Conservation (phyloP, 37 sponge, comb jelly and placozoan species). For the Eunapius fragilis region DNA sequence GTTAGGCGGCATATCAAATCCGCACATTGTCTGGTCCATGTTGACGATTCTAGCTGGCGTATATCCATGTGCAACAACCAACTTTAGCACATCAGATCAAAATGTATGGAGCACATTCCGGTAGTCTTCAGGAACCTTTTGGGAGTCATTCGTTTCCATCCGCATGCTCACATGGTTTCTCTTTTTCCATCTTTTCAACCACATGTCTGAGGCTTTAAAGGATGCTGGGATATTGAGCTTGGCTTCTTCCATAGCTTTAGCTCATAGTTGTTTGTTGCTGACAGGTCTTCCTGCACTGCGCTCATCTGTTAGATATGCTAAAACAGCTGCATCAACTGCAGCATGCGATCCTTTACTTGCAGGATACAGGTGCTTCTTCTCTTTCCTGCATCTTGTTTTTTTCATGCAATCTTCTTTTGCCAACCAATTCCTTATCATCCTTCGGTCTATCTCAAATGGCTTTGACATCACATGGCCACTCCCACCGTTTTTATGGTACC, state of each 20-base stretch:
- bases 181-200: slow-evolving; percentile 27
- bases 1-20: slow-evolving; percentile 30
- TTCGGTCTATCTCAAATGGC: slow-evolving; percentile 20
- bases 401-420: slow-evolving; percentile 11
- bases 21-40: slow-evolving; percentile 46
- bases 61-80: slow-evolving; percentile 1
- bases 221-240: background rate
- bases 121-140: slow-evolving; percentile 34
- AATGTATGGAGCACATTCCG: slow-evolving; percentile 15
- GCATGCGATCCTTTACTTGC: too few relatives aligned
- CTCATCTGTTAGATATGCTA: slow-evolving; percentile 25
- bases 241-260: slow-evolving; percentile 17
- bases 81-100: background rate
- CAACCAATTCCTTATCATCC: slow-evolving; percentile 18
- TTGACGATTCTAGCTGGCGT: slow-evolving; percentile 17
- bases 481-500: background rate
- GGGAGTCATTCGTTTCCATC: slow-evolving; percentile 25
- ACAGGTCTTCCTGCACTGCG: slow-evolving; percentile 18
- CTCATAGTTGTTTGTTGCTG: slow-evolving; percentile 3
- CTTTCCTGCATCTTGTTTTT: too few relatives aligned
- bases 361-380: too few relatives aligned
- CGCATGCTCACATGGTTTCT: slow-evolving; percentile 21
- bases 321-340: slow-evolving; percentile 1
- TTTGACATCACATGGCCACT: slow-evolving; percentile 14
- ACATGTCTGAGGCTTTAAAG: slow-evolving; percentile 19